A percentile compares a stretch with the other conserved stretches of the same genome.
Conservation (phyloP, 2,888 invertebrate species). For the Eremobia ochroleuca region DNA sequence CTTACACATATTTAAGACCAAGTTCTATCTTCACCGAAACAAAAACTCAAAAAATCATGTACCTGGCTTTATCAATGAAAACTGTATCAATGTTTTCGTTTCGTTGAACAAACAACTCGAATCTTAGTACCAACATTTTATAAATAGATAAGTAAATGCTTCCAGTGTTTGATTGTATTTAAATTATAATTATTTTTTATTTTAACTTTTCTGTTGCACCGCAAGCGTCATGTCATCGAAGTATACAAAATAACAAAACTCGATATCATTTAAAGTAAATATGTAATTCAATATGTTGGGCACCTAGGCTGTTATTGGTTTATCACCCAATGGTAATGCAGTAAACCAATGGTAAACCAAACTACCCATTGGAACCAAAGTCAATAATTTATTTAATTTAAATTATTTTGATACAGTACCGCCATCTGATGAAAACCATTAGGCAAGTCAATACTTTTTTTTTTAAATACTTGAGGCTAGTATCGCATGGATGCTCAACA, state of each 20-base stretch:
- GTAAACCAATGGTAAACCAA: too few species aligned
- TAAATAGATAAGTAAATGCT: slow-evolving; percentile 69
- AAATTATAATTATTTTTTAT: slow-evolving; percentile 41
- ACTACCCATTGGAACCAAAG: background rate
- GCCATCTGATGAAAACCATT: slow-evolving; percentile 12
- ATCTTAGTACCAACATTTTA: slow-evolving; percentile 55
- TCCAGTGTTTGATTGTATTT: slow-evolving; percentile 55
- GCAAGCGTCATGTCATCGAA: slow-evolving; percentile 27
- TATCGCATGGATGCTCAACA: slow-evolving; percentile 4
- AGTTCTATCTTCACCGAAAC: slow-evolving; percentile 41
- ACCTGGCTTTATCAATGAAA: slow-evolving; percentile 47
- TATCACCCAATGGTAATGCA: background rate
- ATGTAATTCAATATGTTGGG: background rate
- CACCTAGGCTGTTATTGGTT: background rate
- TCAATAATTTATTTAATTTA: slow-evolving; percentile 5
- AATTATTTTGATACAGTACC: background rate
- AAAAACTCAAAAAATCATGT: slow-evolving; percentile 23
- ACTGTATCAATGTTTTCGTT: slow-evolving; percentile 36
- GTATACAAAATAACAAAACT: slow-evolving; percentile 9
- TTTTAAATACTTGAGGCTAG: slow-evolving; percentile 6
- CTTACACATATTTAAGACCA: slow-evolving; percentile 63
- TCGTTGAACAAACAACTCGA: slow-evolving; percentile 46
- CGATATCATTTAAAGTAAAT: background rate
- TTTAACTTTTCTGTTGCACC: slow-evolving; percentile 36
- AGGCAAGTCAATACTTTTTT: slow-evolving; percentile 7